Conservation (phyloP, 1,140 invertebrate genomes). For the Metaphire vulgaris region DNA sequence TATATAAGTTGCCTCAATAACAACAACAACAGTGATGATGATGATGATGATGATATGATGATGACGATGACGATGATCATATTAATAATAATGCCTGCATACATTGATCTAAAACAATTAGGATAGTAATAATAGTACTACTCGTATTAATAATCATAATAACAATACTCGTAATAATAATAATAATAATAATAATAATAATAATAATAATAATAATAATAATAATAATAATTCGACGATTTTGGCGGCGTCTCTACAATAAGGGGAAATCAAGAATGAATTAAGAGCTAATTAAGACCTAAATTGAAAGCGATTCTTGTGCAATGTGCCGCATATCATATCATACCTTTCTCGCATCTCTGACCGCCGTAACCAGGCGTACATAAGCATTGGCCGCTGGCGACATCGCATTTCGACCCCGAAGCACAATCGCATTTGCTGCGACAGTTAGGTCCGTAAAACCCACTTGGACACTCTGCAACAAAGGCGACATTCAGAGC, state of each 20-base stretch:
- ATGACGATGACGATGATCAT: too few relatives aligned
- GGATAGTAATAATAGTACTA: too few relatives aligned
- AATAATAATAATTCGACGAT: not conserved
- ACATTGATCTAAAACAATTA: too few relatives aligned
- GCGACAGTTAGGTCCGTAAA: conserved; percentile 63
- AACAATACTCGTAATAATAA: not conserved
- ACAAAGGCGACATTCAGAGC: conserved; percentile 14
- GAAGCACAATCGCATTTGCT: conserved; percentile 46
- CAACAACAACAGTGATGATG: too few relatives aligned
- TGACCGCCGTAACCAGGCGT: conserved; percentile 12
- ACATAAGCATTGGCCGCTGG: conserved; percentile 7
- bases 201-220: not conserved
- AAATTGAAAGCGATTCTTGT: too few relatives aligned
- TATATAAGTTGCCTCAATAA: too few relatives aligned
- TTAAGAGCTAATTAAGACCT: too few relatives aligned
- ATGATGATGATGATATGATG: too few relatives aligned
- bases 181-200: not conserved
- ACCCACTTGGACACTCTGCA: conserved; percentile 40
- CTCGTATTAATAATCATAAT: not conserved
- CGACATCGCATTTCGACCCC: not conserved
- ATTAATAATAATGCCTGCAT: too few relatives aligned
- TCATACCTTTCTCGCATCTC: conserved; percentile 37
- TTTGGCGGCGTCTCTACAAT: too few relatives aligned
- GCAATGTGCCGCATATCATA: too few relatives aligned
- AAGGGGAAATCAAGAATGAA: too few relatives aligned